Evolutionary conservation across 2,888 invertebrate species (phyloP).

Genomic region (Rhagonycha fulva): DNA sequence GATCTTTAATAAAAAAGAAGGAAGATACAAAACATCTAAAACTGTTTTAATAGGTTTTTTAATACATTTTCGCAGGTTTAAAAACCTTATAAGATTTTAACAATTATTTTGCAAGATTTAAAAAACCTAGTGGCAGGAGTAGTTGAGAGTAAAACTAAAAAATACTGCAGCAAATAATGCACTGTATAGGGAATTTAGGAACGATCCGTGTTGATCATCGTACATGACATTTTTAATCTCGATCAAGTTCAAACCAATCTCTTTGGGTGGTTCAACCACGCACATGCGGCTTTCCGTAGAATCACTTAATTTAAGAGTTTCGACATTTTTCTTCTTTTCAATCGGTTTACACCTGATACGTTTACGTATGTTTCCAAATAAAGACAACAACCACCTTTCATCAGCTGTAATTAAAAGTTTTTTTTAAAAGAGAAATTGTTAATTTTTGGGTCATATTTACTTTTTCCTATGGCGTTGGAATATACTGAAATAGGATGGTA

Average conservation of each 20-base stretch:
- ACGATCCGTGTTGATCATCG: neutral
- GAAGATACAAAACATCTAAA: neutral
- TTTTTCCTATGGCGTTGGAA: neutral
- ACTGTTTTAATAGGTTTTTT: neutral
- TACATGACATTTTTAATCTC: neutral
- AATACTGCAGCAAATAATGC: slow-evolving; percentile 14
- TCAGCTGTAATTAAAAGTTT: neutral
- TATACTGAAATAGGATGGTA: neutral
- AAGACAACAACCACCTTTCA: neutral
- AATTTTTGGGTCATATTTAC: neutral
- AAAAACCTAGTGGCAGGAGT: slow-evolving; percentile 15
- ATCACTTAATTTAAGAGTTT: neutral
- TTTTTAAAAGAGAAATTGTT: neutral
- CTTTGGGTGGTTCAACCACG: neutral
- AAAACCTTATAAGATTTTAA: neutral
- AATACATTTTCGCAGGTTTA: neutral
- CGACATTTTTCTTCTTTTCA: neutral
- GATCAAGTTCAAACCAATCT: neutral
- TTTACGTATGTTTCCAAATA: neutral
- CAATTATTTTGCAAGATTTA: neutral
- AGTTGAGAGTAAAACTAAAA: slow-evolving; percentile 25
- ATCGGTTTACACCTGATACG: neutral
- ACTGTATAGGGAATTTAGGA: slow-evolving; percentile 14
- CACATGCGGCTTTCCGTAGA: neutral
- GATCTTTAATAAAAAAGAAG: no score